phyloP scores from a whole-genome alignment of 2,797 vertebrate species.

The Emydoidea blandingii region DNA sequence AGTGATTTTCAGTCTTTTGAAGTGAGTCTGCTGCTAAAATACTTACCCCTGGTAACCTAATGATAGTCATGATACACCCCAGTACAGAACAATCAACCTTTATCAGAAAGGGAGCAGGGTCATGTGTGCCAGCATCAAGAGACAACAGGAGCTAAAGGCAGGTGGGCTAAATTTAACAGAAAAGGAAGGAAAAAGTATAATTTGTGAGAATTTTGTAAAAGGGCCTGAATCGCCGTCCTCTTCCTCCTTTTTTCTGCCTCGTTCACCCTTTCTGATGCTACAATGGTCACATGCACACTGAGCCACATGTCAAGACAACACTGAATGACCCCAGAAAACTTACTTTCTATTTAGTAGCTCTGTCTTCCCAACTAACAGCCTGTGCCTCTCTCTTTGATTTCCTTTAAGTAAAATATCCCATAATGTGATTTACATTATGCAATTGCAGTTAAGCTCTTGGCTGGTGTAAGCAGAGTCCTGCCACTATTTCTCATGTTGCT shows the following conservation, averaged over 20 bases:
- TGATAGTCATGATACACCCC: slow-evolving; percentile 23
- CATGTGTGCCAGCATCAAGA: not conserved
- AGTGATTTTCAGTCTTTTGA: slow-evolving; percentile 62
- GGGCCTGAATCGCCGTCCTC: not conserved
- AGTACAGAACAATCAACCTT: not conserved
- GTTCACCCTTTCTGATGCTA: not conserved
- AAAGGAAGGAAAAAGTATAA: not conserved
- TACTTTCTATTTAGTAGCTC: not conserved
- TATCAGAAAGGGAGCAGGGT: not conserved
- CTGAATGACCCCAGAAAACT: not conserved
- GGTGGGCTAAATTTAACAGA: not conserved
- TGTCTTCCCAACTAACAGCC: not conserved
- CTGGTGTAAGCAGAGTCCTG: not conserved
- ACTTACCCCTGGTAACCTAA: slow-evolving; percentile 43
- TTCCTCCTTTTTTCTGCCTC: not conserved
- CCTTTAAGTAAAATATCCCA: not conserved
- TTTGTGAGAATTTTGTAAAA: not conserved
- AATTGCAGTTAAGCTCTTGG: not conserved
- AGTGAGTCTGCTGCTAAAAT: slow-evolving; percentile 57
- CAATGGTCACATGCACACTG: not conserved
- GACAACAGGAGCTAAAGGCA: not conserved
- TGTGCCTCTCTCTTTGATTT: not conserved
- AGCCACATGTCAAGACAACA: fast-evolving
- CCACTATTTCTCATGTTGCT: not conserved
- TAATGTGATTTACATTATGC: not conserved